Percentiles rank a stretch among this genome's conserved stretches.
phyloP scores from a whole-genome alignment of 2,113 vertebrate genomes.

The Halichoerus grypus region DNA sequence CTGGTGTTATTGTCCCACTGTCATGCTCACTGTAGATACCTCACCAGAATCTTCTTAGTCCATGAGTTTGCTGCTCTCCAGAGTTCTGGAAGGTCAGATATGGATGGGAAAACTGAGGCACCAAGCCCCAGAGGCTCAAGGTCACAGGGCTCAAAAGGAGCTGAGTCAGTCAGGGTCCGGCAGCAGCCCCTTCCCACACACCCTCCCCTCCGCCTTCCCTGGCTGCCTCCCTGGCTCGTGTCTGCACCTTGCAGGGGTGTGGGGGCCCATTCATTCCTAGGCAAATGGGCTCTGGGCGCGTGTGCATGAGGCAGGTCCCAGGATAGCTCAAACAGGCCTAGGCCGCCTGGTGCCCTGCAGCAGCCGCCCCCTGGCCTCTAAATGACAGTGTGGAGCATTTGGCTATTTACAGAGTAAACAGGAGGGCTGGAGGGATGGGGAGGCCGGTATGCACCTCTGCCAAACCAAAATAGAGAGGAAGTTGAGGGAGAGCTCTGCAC shows the following conservation, averaged over 20 bases:
- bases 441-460: conserved; percentile 69
- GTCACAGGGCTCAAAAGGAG: background rate
- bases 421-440: conserved; percentile 78
- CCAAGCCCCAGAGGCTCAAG: conserved; percentile 8
- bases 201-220: background rate
- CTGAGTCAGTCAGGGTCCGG: background rate
- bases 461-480: conserved; percentile 87
- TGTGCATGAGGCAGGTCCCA: conserved; percentile 84
- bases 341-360: conserved; percentile 85
- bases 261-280: conserved; percentile 87
- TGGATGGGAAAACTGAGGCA: background rate
- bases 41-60: background rate
- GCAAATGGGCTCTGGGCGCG: conserved; percentile 86
- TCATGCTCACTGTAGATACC: accelerated
- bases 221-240: conserved; percentile 63
- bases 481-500: conserved; percentile 71
- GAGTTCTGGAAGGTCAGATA: background rate
- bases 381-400: conserved; percentile 85
- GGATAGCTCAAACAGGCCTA: conserved; percentile 89
- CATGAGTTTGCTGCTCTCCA: background rate
- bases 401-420: conserved; percentile 91
- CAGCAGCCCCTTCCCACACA: background rate
- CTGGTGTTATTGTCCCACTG: accelerated
- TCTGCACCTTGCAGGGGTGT: conserved; percentile 68
- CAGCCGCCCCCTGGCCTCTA: conserved; percentile 86